Evolutionary conservation across 2,113 vertebrate genomes (phyloP).

Genomic region (Rattus norvegicus): GRCr8 NC_086020.1:188301501-188302000

Average conservation of each 20-base stretch:
- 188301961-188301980: neutral
- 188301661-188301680: neutral
- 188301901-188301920: conserved; percentile 81
- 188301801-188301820: conserved; percentile 65
- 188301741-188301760: neutral
- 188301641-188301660: neutral
- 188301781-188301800: conserved; percentile 15
- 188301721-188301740: neutral
- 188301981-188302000: neutral
- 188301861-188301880: conserved; percentile 76
- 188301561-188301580: neutral
- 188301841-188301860: conserved; percentile 74
- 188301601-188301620: conserved; percentile 43
- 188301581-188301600: conserved; percentile 3
- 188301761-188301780: neutral
- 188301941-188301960: conserved; percentile 69
- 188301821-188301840: conserved; percentile 70
- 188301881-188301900: conserved; percentile 80
- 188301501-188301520: conserved; percentile 52
- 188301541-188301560: conserved; percentile 36
- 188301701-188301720: neutral
- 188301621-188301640: neutral
- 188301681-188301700: neutral
- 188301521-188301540: conserved; percentile 49
- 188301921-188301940: conserved; percentile 80